Evolutionary conservation across 92 coral and sea anemone genomes (phyloP), one percentile per base, ranked within the genome.

Genomic region (Pocillopora grandis): DNA sequence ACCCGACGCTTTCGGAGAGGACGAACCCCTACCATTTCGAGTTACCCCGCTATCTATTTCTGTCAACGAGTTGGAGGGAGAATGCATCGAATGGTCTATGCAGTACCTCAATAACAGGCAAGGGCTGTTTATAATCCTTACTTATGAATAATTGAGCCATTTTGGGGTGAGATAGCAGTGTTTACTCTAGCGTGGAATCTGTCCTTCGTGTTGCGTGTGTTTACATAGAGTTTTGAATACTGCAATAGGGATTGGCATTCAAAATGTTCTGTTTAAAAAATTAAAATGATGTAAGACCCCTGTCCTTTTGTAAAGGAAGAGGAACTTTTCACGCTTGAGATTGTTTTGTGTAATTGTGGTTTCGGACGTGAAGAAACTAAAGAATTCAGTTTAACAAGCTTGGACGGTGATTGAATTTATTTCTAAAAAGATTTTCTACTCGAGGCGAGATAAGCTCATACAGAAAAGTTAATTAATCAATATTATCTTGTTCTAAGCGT

Each of bases 21-120:
- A 77, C 68, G 97, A 92, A 55, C 71, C 84, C 10, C 81, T 96
- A 6, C 99, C 99, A 62, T 33, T 87, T 21, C 90, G 95, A 75
- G 91, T 92, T 14, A 86, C 73, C 56, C 88, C 95, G 42, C 72
- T 86, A 20, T 75, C 71, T 56, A 88, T 92, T 66, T 83, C 91
- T 55, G 77, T 74, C 58, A 88, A 80, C 49, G 99, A 97, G 77
- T n/a, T 97, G 0, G 83, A 87, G 65, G 99, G 98, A 20, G 92
- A 95, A 66, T 86, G 94, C 71, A 90, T 92, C 27, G 94, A 87
- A 17, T 92, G 95, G 93, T 84, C 91, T 49, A 76, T 91, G 56
- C 94, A 94, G 79, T 97, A 91, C 88, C 89, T 94, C 37, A 82
- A 82, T 6, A 89, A 84, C 78, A 89, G 98, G 99, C 92, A 81